Base-by-base conservation (phyloP, 2,113 vertebrate genomes). In the Cromileptes altivelis region DNA sequence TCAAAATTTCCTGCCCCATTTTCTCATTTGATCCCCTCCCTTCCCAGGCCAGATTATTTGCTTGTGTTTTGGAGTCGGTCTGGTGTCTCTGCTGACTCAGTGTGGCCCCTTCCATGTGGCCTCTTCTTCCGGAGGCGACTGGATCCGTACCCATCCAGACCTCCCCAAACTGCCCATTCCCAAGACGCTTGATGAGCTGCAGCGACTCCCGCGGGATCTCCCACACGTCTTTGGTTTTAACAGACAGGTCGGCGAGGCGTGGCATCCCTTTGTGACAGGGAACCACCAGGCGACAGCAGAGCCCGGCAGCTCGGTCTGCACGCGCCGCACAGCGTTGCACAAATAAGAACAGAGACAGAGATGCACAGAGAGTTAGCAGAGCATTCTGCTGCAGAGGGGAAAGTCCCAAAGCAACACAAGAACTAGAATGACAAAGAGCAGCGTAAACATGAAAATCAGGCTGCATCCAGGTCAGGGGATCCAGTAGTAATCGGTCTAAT, bases 151-250 rank as follows among this genome's bases (percentile, higher is more conserved):
- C 98, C 97, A 99, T 99, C 98, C 98, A 99, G 95, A 99, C 98
- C 97, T 99, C 98, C 97, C 97, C 98, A 96, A 99, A 99, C 96
- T 99, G 97, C 96, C 98, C 98, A 92, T 99, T 98, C 91, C 98
- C 98, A 81, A 99, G 97, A 92, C 97, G 97, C 96, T 98, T 98
- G 96, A 99, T 97, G 94, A 99, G 96, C 95, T 98, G 97, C 92
- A 99, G 96, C 69, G 97, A 99, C 95, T 98, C 97, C 93, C 97
- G 96, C 82, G 97, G 97, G 93, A 99, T 99, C 96, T 99, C 98
- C 98, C 98, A 99, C 95, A 99, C 97, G 90, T 99, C 98, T 97
- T 98, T 98, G 96, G 98, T 99, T 98, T 99, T 99, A 96, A 99
- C 97, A 85, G 98, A 99, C 94, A 99, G 97, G 96, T 99, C 98